Conservation (phyloP, 2,797 vertebrate species). For the Sparidentex hasta region DNA sequence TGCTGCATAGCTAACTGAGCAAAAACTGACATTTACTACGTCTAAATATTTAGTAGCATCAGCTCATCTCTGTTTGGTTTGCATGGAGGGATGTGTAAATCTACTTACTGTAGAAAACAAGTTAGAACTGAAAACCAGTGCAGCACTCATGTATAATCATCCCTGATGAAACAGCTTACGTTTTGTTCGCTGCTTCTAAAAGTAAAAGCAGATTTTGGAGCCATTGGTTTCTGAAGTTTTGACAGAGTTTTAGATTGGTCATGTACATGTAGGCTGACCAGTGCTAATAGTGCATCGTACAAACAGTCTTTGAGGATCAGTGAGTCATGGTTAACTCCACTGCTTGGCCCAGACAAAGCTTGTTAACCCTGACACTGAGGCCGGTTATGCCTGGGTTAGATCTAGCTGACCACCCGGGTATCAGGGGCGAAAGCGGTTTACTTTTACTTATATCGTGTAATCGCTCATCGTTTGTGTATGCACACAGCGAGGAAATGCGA, state of each 20-base stretch:
- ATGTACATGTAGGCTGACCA: background rate
- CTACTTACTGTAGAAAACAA: background rate
- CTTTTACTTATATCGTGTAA: background rate
- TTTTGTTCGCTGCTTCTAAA: too few species aligned
- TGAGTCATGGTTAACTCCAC: constrained; percentile 53
- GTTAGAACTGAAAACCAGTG: too few species aligned
- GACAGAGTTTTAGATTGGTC: background rate
- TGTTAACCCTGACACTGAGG: constrained; percentile 55
- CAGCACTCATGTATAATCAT: background rate
- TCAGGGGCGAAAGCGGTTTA: constrained; percentile 27
- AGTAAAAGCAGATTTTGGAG: background rate
- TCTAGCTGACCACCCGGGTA: constrained; percentile 39
- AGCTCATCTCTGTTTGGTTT: too few species aligned
- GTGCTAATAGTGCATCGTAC: background rate
- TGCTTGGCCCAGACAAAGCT: constrained; percentile 55
- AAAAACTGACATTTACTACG: background rate
- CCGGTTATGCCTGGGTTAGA: constrained; percentile 19
- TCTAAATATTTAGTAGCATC: background rate
- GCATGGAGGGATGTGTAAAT: background rate
- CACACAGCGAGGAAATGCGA: background rate
- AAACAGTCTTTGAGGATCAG: constrained; percentile 30
- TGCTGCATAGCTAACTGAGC: background rate
- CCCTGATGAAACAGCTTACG: too few species aligned
- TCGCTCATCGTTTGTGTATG: constrained; percentile 18
- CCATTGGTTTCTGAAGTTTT: background rate